Base-by-base conservation (phyloP, 1,140 invertebrate genomes). In the Drosophila ogumai region DNA sequence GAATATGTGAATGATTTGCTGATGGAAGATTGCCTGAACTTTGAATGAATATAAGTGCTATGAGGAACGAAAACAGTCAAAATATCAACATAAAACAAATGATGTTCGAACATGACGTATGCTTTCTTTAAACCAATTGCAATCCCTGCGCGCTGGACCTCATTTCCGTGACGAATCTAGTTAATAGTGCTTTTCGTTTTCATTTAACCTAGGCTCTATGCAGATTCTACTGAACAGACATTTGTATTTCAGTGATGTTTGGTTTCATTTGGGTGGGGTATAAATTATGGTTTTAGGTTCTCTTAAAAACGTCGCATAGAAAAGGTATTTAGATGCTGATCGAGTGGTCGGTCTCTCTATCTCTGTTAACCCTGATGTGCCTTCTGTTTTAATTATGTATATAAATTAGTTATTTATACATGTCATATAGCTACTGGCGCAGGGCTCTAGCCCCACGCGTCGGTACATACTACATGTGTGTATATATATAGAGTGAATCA, bases 401-500 rank as follows among this genome's bases (percentile, higher is more conserved):
- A 72, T 71, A 73, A 59, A 40, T 73, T 72, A 72, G 57, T 31
- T 73, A 72, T 73, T 59, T 73, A 73, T 73, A 73, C 68, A 72
- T 73, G 57, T 72, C 69, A 73, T 49, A 72, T 72, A 69, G 66
- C 69, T 72, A 73, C 44, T 72, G 52, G 52, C 69, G 25, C 46
- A 28, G 69, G 34, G 52, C 69, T 59, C 43, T 69, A 69, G 68
- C 54, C 17, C 69, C 44, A 3, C n/a, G 66, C 66, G 0, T 72
- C 68, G 44, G 66, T 72, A 72, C 68, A 63, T 71, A 55, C 57
- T 75, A 69, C 63, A 77, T 77, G 57, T 77, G 57, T 71, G 67
- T 64, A 46, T 81, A 71, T 73, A 75, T 81, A 75, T 72, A 88
- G 68, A 81, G 77, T 90, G 85, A 90, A 90, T 90, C 85, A 90